These are phyloP conservation scores for Congeria kusceri DNA, from an alignment of 2,888 invertebrate species.

Conservation along the genomic window DNA sequence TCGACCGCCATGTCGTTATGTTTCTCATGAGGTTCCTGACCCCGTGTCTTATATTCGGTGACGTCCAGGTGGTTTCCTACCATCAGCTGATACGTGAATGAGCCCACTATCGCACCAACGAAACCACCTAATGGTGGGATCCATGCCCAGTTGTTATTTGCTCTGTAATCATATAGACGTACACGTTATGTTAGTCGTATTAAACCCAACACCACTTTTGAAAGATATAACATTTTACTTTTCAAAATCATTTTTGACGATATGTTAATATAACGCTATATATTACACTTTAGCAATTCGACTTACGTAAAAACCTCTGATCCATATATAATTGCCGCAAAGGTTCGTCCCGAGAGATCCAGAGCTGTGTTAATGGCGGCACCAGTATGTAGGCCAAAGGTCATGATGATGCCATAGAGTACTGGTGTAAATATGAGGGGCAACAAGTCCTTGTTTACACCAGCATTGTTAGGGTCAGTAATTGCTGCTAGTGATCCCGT, in stretches of 20 bases:
- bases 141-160: slow-evolving; percentile 53
- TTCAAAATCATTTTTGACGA: no score
- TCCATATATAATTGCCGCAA: slow-evolving; percentile 48
- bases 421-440: slow-evolving; percentile 51
- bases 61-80: slow-evolving; percentile 47
- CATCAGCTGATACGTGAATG: slow-evolving; percentile 55
- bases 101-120: slow-evolving; percentile 32
- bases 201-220: no score
- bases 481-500: slow-evolving; percentile 54
- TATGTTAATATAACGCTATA: no score
- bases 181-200: no score
- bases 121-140: slow-evolving; percentile 46
- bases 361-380: slow-evolving; percentile 57
- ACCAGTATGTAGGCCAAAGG: slow-evolving; percentile 57
- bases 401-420: slow-evolving; percentile 52
- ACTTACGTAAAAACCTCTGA: slow-evolving; percentile 60
- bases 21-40: background rate
- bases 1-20: no score
- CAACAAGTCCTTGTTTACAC: slow-evolving; percentile 36
- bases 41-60: background rate
- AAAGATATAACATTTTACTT: no score
- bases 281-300: no score
- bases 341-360: slow-evolving; percentile 47
- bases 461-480: slow-evolving; percentile 50
- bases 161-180: slow-evolving; percentile 12